Percentiles rank a stretch among this genome's conserved stretches.
Conservation (phyloP, 2,888 invertebrate species). For the Drosophila setosimentum region DNA sequence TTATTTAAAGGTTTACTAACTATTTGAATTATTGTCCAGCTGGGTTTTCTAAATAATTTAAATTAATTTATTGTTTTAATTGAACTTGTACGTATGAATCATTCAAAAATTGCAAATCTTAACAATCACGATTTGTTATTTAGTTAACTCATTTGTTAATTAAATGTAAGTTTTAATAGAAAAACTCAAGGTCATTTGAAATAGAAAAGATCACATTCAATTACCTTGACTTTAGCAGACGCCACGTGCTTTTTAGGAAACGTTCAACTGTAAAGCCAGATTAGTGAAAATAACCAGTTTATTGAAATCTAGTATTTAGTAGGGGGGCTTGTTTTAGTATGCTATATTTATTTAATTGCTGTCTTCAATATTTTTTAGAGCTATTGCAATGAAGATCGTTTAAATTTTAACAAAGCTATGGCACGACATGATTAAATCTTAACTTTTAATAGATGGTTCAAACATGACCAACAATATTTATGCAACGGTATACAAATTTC, state of each 20-base stretch:
- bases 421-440: background rate
- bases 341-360: background rate
- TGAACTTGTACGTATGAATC: conserved; percentile 8
- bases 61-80: conserved; percentile 9
- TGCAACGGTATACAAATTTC: background rate
- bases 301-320: conserved; percentile 1
- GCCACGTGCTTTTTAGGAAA: conserved; percentile 63
- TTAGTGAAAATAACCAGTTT: conserved; percentile 60
- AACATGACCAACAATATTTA: background rate
- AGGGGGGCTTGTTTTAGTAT: background rate
- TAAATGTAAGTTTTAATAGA: conserved; percentile 46
- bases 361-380: background rate
- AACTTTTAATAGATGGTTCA: background rate
- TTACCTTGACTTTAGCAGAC: conserved; percentile 53
- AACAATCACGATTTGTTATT: conserved; percentile 38
- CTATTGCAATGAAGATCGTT: background rate
- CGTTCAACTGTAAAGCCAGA: conserved; percentile 43
- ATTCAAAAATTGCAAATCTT: conserved; percentile 49
- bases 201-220: conserved; percentile 50
- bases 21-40: background rate
- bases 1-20: background rate
- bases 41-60: background rate
- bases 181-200: conserved; percentile 55
- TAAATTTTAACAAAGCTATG: background rate
- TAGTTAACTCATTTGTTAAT: conserved; percentile 32